Evolutionary conservation across 2,888 invertebrate species (phyloP).

Genomic region (Ormyrus rosae): DNA sequence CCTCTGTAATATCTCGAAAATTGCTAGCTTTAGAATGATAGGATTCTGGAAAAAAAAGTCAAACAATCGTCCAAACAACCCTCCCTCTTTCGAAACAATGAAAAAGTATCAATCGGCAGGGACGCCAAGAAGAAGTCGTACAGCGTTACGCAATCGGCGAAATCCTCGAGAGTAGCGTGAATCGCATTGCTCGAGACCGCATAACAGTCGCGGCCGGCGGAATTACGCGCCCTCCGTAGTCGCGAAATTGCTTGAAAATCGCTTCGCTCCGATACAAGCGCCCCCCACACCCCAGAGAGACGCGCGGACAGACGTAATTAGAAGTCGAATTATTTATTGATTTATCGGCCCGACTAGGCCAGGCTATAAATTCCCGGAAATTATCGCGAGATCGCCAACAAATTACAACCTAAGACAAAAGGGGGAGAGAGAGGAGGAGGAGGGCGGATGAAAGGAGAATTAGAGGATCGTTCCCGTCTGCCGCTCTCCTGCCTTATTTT

Average conservation of each 20-base stretch:
- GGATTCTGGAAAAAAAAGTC: no score
- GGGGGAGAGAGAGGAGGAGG: no score
- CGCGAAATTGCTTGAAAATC: slow-evolving; percentile 42
- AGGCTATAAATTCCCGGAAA: slow-evolving; percentile 15
- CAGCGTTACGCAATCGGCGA: slow-evolving; percentile 13
- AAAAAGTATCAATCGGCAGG: neutral
- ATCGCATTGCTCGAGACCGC: slow-evolving; percentile 52
- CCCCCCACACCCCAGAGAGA: neutral
- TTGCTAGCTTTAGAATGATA: no score
- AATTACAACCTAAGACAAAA: no score
- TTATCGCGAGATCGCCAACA: neutral
- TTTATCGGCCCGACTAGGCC: neutral
- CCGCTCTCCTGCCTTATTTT: no score
- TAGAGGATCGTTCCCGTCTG: no score
- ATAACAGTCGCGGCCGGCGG: slow-evolving; percentile 41
- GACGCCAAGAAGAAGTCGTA: slow-evolving; percentile 15
- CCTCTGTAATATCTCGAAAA: no score
- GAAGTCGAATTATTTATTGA: slow-evolving; percentile 35
- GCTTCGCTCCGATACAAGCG: slow-evolving; percentile 13
- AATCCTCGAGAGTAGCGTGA: slow-evolving; percentile 50
- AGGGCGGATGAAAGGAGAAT: no score
- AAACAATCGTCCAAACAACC: no score
- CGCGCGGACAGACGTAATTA: slow-evolving; percentile 25
- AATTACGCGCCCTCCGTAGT: slow-evolving; percentile 8
- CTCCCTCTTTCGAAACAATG: no score